These are phyloP conservation scores for Ia io DNA, from an alignment of 2,113 vertebrate species.

Conservation along the genomic window DNA sequence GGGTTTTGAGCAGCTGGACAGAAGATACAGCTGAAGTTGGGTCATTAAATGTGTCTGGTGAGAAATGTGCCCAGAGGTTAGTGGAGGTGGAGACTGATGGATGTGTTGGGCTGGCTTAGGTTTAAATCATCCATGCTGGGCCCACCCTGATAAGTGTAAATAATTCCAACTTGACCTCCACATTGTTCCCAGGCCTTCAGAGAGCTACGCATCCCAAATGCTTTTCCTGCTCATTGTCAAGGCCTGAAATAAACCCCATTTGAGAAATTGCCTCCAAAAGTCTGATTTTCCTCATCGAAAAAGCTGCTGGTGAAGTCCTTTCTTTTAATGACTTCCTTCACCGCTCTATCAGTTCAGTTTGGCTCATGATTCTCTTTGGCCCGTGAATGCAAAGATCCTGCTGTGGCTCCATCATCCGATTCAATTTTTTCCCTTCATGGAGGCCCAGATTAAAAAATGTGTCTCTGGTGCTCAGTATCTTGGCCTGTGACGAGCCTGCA, in stretches of 20 bases:
- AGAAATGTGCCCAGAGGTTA: background rate
- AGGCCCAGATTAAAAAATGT: background rate
- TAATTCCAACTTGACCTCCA: background rate
- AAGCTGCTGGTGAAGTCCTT: background rate
- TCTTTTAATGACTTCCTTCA: background rate
- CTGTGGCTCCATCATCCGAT: background rate
- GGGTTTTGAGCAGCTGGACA: background rate
- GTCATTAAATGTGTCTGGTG: background rate
- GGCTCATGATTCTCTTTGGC: background rate
- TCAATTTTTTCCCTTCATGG: background rate
- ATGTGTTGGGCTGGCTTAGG: background rate
- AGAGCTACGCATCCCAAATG: background rate
- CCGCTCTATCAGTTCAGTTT: background rate
- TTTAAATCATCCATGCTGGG: background rate
- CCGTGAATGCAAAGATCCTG: background rate
- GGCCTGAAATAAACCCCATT: background rate
- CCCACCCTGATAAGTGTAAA: background rate
- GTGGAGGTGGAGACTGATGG: background rate
- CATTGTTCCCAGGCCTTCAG: background rate
- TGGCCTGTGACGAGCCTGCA: background rate
- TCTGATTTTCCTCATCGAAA: background rate
- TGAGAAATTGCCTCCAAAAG: background rate
- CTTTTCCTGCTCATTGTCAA: background rate
- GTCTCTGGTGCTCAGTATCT: background rate
- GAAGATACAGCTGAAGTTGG: background rate